A percentile compares a stretch with the other conserved stretches of the same genome.
phyloP scores from a whole-genome alignment of 2,888 invertebrate species.

The Sisyra nigra region DNA sequence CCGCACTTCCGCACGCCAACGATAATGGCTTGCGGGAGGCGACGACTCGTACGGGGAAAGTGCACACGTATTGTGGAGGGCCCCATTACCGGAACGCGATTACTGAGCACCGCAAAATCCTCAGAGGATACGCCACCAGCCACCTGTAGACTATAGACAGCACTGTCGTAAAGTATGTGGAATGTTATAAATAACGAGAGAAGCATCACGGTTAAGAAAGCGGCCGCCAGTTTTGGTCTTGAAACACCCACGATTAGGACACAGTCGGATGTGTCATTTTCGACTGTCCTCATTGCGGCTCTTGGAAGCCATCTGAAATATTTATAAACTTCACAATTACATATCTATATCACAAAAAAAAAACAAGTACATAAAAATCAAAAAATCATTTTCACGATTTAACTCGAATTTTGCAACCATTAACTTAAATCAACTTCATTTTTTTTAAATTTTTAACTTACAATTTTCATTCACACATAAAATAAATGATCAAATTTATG shows the following conservation, averaged over 20 bases:
- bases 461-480: no score
- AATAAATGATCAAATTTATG: no score
- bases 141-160: conserved; percentile 60
- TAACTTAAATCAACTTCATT: no score
- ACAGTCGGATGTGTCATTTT: conserved; percentile 72
- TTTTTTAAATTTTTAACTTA: no score
- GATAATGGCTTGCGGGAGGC: conserved; percentile 68
- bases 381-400: not conserved
- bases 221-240: conserved; percentile 69
- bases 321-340: conserved; percentile 6
- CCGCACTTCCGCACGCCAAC: conserved; percentile 95
- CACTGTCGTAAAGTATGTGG: conserved; percentile 73
- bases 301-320: conserved; percentile 62
- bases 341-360: not conserved
- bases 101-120: conserved; percentile 18
- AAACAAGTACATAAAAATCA: not conserved
- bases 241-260: conserved; percentile 71
- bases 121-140: conserved; percentile 26
- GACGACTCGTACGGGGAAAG: conserved; percentile 43
- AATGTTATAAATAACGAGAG: conserved; percentile 71
- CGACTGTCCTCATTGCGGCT: conserved; percentile 67
- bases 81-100: conserved; percentile 31
- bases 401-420: no score
- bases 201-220: conserved; percentile 62
- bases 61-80: conserved; percentile 30